Conservation (phyloP, 2,888 invertebrate genomes). For the Caenorhabditis macrosperma region DNA sequence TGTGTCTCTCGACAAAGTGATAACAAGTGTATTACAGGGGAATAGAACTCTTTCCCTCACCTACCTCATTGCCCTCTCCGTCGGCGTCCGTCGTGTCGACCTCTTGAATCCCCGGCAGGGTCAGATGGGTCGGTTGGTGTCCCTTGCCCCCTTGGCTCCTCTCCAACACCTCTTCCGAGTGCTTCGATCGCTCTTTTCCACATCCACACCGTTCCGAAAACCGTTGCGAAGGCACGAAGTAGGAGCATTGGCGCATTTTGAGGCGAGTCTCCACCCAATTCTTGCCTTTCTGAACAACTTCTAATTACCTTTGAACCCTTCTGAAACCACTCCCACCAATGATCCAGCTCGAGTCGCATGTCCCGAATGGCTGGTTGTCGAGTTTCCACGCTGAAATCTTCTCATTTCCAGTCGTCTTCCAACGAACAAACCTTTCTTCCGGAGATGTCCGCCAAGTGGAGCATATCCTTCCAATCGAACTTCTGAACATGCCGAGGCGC, state of each 20-base stretch:
- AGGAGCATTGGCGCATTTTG: conserved; percentile 92
- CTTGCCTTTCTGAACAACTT: conserved; percentile 50
- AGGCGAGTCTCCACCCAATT: conserved; percentile 94
- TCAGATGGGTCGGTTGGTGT: conserved; percentile 35
- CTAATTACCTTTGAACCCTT: background rate
- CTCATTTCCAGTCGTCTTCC: background rate
- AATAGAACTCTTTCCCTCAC: background rate
- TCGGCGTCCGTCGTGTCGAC: conserved; percentile 42
- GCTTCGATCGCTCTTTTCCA: conserved; percentile 60
- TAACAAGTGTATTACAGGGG: too few species aligned
- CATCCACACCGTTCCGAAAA: conserved; percentile 68
- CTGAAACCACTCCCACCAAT: conserved; percentile 21
- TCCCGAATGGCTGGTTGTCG: conserved; percentile 57
- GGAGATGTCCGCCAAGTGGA: conserved; percentile 61
- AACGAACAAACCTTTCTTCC: conserved; percentile 51
- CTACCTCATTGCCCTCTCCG: conserved; percentile 44
- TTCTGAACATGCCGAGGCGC: conserved; percentile 69
- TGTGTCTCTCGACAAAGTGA: too few species aligned
- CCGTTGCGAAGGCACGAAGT: conserved; percentile 85
- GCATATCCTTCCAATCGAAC: conserved; percentile 72
- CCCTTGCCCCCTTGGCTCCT: conserved; percentile 21
- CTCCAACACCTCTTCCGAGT: conserved; percentile 56
- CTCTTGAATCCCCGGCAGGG: conserved; percentile 56
- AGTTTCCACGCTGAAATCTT: conserved; percentile 46
- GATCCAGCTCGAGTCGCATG: conserved; percentile 50